Evolutionary conservation across 1,140 invertebrate species (phyloP), one percentile per base, ranked within the genome.

Genomic region (Odontomachus brunneus): DNA sequence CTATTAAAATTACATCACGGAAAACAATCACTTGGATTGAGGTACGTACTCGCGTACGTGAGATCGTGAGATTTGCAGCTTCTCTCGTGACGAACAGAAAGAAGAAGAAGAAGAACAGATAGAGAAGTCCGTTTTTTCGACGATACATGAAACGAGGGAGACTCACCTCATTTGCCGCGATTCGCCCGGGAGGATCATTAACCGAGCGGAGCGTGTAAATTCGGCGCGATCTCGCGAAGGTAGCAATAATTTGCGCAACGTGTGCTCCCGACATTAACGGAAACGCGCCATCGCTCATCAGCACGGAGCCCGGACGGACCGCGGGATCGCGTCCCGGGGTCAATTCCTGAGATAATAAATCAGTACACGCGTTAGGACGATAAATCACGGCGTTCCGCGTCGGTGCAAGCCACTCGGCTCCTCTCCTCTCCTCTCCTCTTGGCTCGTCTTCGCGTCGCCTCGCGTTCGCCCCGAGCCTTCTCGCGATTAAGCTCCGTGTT

Each of bases 311-410:
- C 14, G 22, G 53, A 15, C 26, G 80, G 44, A 69, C 65, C 74
- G 55, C 66, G 63, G 71, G 75, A 82, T 84, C 71, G 57, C 65
- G 85, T 71, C 83, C 60, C 60, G 51, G 71, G 72, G 83, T 84
- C 83, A 73, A 88, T 80, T 71, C 63, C 33, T 71, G 74, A 85
- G 86, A 88, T 88, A 83, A 88, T 88, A 83, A 85, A 89, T 89
- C 87, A 75, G 84, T 84, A 88, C 66, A 53, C 82, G 83, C 76
- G 83, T 87, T 84, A 71, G 59, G 51, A 33, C 87, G 78, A 88
- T 88, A 88, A 88, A 88, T 88, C 82, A 74, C 72, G 26, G 38
- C 29, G 81, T 76, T 86, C 49, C 55, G 55, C 53, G 72, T 53
- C 74, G 85, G 51, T 71, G 76, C 65, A 44, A 44, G 38, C 38